Conservation (phyloP, 2,888 invertebrate species). For the Drosophila melanosoma region DNA sequence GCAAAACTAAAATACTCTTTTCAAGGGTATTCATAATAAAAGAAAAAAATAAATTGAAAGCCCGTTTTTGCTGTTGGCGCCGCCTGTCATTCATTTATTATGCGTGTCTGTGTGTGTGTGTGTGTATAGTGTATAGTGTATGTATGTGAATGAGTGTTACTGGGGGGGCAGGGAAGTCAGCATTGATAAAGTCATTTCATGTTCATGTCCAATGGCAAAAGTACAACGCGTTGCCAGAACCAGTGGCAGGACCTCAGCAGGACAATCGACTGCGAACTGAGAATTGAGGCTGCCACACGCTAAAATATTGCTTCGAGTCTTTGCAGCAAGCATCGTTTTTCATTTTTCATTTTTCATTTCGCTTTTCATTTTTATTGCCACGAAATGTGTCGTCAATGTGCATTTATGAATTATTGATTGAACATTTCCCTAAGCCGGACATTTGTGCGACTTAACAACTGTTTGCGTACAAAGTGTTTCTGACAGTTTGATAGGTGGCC, state of each 20-base stretch:
- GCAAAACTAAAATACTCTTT: not conserved
- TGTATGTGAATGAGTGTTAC: conserved; percentile 23
- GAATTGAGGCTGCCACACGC: conserved; percentile 21
- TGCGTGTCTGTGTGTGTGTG: conserved; percentile 16
- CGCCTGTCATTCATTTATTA: conserved; percentile 72
- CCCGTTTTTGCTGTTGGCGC: conserved; percentile 68
- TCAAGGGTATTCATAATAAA: conserved; percentile 22
- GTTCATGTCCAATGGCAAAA: conserved; percentile 51
- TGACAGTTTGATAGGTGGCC: conserved; percentile 11
- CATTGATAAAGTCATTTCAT: conserved; percentile 77
- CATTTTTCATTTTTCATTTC: conserved; percentile 56
- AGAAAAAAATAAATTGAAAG: conserved; percentile 47
- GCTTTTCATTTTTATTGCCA: conserved; percentile 68
- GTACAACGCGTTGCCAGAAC: conserved; percentile 5
- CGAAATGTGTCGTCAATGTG: conserved; percentile 69
- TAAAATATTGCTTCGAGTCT: conserved; percentile 63
- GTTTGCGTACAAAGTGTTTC: conserved; percentile 13
- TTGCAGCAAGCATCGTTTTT: conserved; percentile 29
- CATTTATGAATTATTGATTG: conserved; percentile 80
- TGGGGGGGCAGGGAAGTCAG: conserved; percentile 37
- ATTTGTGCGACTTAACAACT: conserved; percentile 56
- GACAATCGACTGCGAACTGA: not conserved
- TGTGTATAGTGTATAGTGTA: conserved; percentile 8
- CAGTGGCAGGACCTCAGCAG: conserved; percentile 4
- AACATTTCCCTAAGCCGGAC: conserved; percentile 44